phyloP scores from a whole-genome alignment of 2,113 vertebrate species.

The Xiphorhynchus elegans region DNA sequence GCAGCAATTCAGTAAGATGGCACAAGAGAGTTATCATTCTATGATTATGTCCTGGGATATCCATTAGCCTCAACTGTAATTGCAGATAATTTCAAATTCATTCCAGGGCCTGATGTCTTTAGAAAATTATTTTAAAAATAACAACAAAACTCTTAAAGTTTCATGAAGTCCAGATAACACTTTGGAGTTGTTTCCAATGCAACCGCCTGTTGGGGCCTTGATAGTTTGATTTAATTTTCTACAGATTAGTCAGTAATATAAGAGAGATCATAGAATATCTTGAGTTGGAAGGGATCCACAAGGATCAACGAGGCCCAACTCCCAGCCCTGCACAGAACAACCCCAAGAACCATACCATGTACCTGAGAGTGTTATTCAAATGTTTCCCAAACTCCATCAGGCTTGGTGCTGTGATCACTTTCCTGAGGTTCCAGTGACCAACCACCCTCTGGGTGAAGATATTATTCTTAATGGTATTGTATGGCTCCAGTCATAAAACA shows the following conservation, averaged over 20 bases:
- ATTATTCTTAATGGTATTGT: background rate
- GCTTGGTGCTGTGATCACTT: background rate
- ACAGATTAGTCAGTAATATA: background rate
- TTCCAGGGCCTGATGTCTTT: background rate
- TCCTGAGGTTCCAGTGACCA: background rate
- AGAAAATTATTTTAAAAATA: background rate
- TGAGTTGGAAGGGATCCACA: background rate
- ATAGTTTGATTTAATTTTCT: background rate
- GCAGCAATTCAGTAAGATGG: background rate
- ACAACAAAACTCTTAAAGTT: background rate
- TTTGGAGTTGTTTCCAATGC: background rate
- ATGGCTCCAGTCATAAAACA: background rate
- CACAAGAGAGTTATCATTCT: background rate
- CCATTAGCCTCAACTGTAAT: background rate
- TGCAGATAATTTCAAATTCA: background rate
- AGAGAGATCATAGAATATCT: background rate
- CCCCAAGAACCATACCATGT: background rate
- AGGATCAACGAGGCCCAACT: accelerated
- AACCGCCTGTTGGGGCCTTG: background rate
- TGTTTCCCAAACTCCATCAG: background rate
- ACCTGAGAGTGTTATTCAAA: too few species aligned
- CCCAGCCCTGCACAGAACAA: background rate
- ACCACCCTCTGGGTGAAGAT: background rate
- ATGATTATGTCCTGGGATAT: background rate
- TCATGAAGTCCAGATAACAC: background rate